Evolutionary conservation across 2,797 vertebrate genomes (phyloP).

Genomic region (Margarornis squamiger): DNA sequence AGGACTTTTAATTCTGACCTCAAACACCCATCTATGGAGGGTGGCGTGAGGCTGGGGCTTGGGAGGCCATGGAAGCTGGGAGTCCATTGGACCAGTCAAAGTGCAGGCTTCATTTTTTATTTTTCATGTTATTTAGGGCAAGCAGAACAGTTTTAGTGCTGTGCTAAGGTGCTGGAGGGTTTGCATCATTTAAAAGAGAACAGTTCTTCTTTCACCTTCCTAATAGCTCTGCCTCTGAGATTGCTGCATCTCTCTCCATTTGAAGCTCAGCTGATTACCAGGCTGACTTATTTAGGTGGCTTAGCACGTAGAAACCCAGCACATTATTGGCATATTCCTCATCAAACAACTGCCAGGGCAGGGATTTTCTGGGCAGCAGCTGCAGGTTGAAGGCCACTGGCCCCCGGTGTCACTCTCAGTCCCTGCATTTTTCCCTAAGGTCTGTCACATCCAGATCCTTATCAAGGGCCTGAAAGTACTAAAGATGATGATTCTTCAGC

Average conservation of each 20-base stretch:
- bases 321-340: neutral
- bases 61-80: neutral
- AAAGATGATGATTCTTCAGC: neutral
- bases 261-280: neutral
- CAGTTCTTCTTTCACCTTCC: neutral
- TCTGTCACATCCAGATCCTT: neutral
- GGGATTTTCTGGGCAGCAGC: neutral
- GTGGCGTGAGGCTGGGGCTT: neutral
- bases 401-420: neutral
- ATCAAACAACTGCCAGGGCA: neutral
- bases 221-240: neutral
- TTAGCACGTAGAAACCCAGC: neutral
- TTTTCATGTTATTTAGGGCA: neutral
- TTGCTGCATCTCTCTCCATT: neutral
- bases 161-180: neutral
- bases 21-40: neutral
- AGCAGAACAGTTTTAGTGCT: neutral
- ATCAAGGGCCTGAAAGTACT: neutral
- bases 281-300: neutral
- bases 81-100: neutral
- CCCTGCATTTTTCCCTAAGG: neutral
- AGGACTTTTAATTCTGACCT: neutral
- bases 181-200: neutral
- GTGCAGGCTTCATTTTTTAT: neutral
- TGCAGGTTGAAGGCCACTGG: neutral